Base-by-base conservation (phyloP, 2,888 invertebrate genomes). In the Agrotis segetum region DNA sequence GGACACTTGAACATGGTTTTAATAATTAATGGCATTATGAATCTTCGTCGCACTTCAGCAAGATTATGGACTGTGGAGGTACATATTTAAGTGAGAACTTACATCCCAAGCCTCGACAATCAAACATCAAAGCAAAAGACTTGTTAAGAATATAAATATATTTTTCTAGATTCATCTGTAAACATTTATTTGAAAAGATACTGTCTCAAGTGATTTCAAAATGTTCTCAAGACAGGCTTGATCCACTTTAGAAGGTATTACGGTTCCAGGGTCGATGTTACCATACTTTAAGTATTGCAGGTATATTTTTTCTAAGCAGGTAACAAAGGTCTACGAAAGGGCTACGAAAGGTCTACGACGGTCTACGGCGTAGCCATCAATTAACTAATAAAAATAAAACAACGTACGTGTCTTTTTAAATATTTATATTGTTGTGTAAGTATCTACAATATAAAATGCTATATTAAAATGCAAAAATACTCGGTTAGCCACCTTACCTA, bases 391-490 rank as follows among this genome's bases (percentile, higher is more conserved):
- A 66, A 60, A 76, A 71, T 52, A 14, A 84, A 74, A 69, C 44
- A 67, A 53, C 4, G 46, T 53, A 53, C 4, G 46, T 53, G 11
- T 53, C 53, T 24, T 49, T 78, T 70, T 21, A 64, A 77, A 81
- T 65, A 53, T 72, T 68, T 80, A 71, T 85, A 77, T 78, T 82
- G 40, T 72, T 71, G 63, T 59, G 66, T 77, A 79, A 74, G 59
- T 65, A 61, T 68, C 67, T 81, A 82, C 74, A 75, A 50, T 81
- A 75, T 81, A 75, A 72, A 77, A 79, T 79, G 67, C 73, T 77
- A 79, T 66, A 81, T 58, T 72, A 81, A 82, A 85, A 81, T 83
- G 84, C 82, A 83, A 83, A 85, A 85, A 78, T 79, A 81, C 40
- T 74, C 60, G 67, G 67, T 59, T 66, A 74, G 74, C 64, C 61